Base-by-base conservation (phyloP, 2,113 vertebrate species). In the Nycticryphes semicollaris region DNA sequence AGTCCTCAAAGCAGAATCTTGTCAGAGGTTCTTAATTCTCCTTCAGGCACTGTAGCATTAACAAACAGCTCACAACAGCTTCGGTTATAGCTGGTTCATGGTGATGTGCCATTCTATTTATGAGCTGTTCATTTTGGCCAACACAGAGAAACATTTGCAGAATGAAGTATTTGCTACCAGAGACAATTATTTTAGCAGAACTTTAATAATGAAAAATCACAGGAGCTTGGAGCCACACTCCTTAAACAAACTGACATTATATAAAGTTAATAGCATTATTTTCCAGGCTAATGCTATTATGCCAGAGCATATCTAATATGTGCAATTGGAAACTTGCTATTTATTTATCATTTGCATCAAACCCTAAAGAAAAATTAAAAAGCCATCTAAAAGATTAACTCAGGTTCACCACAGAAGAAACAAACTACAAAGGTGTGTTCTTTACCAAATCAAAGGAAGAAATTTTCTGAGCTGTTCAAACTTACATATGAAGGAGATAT, bases 1-100 rank as follows among this genome's bases (percentile, higher is more conserved):
- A 94, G 70, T 91, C 66, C 30, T 82, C 73, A 60, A 82, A 94
- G 60, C 53, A 75, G 69, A 57, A 64, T 87, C 60, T 54, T 76
- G 77, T 91, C 89, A 93, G 48, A 79, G 28, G 24, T 25, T 84
- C 66, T 93, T 82, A 94, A 84, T 87, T 96, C 67, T 79, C 37
- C 74, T 93, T 31, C 66, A 87, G 66, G 45, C 48, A 62, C 19
- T 72, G 51, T 72, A 78, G 24, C 64, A 90, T 72, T 84, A 89
- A 56, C 50, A 86, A 92, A 78, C 48, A 73, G 20, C 53, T 91
- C 74, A 45, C 53, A 76, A 54, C 37, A 73, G 1, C 30, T 68
- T 1, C 0, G 23, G 48, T 89, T 93, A 50, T 60, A 60, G n/a
- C 30, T 90, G 54, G 70, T 95, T 91, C 68, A 74, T 63, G 67